Percentiles rank a stretch among this genome's conserved stretches.
phyloP scores from a whole-genome alignment of 2,888 invertebrate species.

The Electrophaes corylata region DNA sequence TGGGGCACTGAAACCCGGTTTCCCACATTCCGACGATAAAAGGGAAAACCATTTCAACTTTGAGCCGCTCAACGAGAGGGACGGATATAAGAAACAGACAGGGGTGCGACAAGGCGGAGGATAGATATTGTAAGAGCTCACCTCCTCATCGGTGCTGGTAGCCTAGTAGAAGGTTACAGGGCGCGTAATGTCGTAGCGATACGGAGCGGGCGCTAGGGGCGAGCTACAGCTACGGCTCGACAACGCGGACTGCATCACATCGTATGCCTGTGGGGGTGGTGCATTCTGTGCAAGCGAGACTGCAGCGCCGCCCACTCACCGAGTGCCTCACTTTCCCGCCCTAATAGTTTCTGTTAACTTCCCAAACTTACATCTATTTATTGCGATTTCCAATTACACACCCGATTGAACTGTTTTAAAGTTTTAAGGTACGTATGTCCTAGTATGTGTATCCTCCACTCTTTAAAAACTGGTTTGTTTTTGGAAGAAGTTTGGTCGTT shows the following conservation, averaged over 20 bases:
- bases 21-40: constrained; percentile 81
- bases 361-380: constrained; percentile 57
- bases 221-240: constrained; percentile 68
- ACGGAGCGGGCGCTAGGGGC: constrained; percentile 58
- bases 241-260: constrained; percentile 74
- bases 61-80: constrained; percentile 52
- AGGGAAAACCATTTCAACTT: constrained; percentile 76
- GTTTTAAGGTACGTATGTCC: constrained; percentile 25
- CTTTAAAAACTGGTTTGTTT: not conserved
- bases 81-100: constrained; percentile 50
- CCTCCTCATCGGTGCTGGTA: constrained; percentile 68
- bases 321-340: constrained; percentile 82
- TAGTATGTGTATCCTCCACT: too few relatives aligned
- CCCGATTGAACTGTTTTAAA: constrained; percentile 42
- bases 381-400: constrained; percentile 46
- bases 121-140: constrained; percentile 74
- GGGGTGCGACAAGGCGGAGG: constrained; percentile 60
- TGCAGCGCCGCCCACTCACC: constrained; percentile 79
- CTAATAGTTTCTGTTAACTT: constrained; percentile 67
- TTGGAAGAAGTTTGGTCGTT: not conserved
- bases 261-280: constrained; percentile 73
- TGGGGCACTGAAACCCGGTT: constrained; percentile 77
- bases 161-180: constrained; percentile 82
- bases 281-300: constrained; percentile 82
- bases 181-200: constrained; percentile 69